Conservation (phyloP, 2,113 vertebrate species). For the Larimichthys polyactis region DNA sequence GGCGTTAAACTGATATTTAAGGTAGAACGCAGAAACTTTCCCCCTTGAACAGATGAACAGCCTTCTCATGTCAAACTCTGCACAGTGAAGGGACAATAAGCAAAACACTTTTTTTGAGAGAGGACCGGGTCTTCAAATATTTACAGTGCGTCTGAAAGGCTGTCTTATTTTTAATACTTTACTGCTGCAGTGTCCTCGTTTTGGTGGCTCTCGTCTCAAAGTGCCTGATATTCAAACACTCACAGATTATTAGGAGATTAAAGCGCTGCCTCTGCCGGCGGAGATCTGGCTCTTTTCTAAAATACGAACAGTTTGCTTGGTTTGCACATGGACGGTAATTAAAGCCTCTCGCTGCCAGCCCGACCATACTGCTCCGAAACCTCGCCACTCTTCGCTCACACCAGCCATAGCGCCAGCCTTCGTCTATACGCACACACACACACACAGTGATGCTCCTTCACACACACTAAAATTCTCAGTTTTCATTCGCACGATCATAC, state of each 20-base stretch:
- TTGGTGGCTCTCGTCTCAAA: not conserved
- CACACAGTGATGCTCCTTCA: not conserved
- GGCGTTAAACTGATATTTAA: too few species aligned
- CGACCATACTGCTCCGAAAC: conserved; percentile 44
- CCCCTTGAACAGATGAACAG: too few species aligned
- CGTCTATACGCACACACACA: conserved; percentile 12
- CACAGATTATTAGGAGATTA: too few species aligned
- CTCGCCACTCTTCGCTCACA: conserved; percentile 43
- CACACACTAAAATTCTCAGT: conserved; percentile 43
- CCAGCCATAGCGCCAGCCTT: conserved; percentile 46
- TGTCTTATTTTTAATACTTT: not conserved
- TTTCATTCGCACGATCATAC: conserved; percentile 51
- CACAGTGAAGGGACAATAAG: not conserved
- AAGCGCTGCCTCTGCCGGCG: too few species aligned
- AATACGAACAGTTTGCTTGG: conserved; percentile 56
- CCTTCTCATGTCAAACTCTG: not conserved
- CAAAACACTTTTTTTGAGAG: not conserved
- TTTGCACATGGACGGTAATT: conserved; percentile 54
- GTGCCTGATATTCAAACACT: too few species aligned
- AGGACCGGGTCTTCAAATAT: not conserved
- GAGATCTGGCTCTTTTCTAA: not conserved
- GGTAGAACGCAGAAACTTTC: too few species aligned
- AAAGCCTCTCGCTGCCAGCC: conserved; percentile 33
- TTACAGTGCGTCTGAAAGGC: not conserved
- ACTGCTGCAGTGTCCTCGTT: not conserved